Evolutionary conservation across 2,888 invertebrate genomes (phyloP), one percentile per base, ranked within the genome.

Genomic region (Belgica antarctica): DNA sequence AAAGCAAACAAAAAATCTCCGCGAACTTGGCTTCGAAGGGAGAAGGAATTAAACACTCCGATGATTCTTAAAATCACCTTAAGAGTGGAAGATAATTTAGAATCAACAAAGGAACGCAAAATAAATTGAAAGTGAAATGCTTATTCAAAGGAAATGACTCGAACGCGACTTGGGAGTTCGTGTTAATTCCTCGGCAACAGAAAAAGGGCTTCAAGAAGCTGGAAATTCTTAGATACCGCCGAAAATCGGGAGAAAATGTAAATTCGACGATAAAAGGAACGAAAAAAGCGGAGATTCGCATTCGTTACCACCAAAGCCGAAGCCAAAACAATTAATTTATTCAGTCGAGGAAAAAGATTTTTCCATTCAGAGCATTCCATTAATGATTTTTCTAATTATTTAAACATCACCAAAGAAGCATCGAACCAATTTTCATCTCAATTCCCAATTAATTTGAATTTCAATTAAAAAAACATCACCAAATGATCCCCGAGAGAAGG

Each of bases 321-420:
- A 27, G 61, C 47, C 25, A 22, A 52, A 52, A 66, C 65, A 66
- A 66, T 66, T 66, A 66, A 66, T 66, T 66, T 66, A 66, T 66
- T 66, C 65, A 66, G 47, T 66, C 65, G 63, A 24, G 41, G 17
- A 27, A 62, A 62, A 24, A 41, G 24, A 41, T 7, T 22, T 52
- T 52, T n/a, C n/a, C n/a, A n/a, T n/a, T n/a, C n/a, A 5, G 19
- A 17, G 19, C 7, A 41, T 63, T 19, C 24, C 41, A 63, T 63
- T 63, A 63, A 63, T 34, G 63, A 63, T 66, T 47, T n/a, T 47
- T 66, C 65, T 66, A 66, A 66, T 66, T 66, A 66, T 66, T 47
- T 66, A n/a, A 66, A 66, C 65, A 66, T 66, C 47, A 15, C 65
- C 47, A 47, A 46, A 36, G 41, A 34, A 46, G 36, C n/a, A n/a